phyloP scores from a whole-genome alignment of 2,888 invertebrate genomes.

The Lypha dubia region DNA sequence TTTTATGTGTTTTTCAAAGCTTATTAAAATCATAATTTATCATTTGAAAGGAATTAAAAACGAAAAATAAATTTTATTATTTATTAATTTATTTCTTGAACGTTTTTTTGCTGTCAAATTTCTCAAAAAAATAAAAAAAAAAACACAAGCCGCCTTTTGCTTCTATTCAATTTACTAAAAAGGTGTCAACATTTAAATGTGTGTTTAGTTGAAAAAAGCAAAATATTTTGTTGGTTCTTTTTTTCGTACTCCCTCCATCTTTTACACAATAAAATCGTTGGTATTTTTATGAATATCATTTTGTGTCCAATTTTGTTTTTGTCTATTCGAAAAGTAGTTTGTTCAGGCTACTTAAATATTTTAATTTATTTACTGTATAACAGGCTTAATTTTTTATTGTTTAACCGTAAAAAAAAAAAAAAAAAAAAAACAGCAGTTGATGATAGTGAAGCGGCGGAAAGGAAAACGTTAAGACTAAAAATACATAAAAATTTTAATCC shows the following conservation, averaged over 20 bases:
- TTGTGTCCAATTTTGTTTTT: conserved; percentile 28
- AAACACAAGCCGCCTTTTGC: conserved; percentile 42
- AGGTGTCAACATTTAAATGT: conserved; percentile 70
- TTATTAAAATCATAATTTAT: conserved; percentile 76
- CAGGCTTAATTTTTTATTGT: conserved; percentile 67
- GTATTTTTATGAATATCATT: conserved; percentile 19
- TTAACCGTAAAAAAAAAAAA: conserved; percentile 9
- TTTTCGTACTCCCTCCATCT: background rate
- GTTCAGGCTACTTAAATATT: conserved; percentile 69
- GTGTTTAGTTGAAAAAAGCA: conserved; percentile 36
- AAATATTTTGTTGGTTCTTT: background rate
- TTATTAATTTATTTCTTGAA: conserved; percentile 21
- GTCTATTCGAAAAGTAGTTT: conserved; percentile 31
- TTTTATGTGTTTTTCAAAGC: conserved; percentile 69
- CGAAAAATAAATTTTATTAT: conserved; percentile 48
- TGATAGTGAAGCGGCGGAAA: background rate
- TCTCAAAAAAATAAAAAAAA: too few relatives aligned
- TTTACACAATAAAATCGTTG: background rate
- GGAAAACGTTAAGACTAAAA: background rate
- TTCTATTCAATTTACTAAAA: conserved; percentile 53
- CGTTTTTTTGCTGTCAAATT: conserved; percentile 20
- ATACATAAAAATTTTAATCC: conserved; percentile 53
- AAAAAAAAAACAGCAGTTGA: background rate
- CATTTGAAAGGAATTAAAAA: conserved; percentile 73
- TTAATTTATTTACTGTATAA: conserved; percentile 69